Conservation (phyloP, 2,113 vertebrate species). For the Lepus europaeus region DNA sequence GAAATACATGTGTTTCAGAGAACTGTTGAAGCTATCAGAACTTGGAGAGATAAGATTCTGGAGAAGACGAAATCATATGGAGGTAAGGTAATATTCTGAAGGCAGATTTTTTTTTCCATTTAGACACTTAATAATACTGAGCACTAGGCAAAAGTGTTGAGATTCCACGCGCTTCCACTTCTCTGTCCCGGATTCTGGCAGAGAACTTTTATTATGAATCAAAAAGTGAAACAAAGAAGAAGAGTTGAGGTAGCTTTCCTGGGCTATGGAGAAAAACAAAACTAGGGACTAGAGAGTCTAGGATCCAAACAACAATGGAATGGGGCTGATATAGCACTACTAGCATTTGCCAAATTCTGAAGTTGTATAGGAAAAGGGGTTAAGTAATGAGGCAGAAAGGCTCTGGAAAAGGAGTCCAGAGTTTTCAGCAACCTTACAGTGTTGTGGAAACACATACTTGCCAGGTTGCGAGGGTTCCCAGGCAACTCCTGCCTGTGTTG, state of each 20-base stretch:
- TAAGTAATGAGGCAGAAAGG: neutral
- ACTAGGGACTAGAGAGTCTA: neutral
- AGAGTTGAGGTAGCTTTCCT: neutral
- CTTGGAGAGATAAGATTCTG: neutral
- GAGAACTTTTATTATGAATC: neutral
- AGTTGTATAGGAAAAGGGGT: neutral
- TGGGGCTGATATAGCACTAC: neutral
- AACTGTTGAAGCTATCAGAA: neutral
- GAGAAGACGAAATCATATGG: neutral
- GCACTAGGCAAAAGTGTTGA: neutral
- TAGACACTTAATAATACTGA: neutral
- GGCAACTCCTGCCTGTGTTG: neutral
- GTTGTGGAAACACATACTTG: neutral
- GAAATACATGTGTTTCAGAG: neutral
- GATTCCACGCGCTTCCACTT: neutral
- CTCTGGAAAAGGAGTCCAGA: neutral
- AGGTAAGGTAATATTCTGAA: neutral
- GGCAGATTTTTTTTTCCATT: neutral
- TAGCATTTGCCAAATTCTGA: neutral
- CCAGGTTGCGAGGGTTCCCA: neutral
- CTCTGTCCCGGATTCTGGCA: neutral
- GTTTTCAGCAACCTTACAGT: neutral
- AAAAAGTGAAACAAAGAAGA: neutral
- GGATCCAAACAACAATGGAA: neutral
- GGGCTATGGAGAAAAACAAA: neutral